Conservation (phyloP, 2,797 vertebrate genomes). For the Emys orbicularis region DNA sequence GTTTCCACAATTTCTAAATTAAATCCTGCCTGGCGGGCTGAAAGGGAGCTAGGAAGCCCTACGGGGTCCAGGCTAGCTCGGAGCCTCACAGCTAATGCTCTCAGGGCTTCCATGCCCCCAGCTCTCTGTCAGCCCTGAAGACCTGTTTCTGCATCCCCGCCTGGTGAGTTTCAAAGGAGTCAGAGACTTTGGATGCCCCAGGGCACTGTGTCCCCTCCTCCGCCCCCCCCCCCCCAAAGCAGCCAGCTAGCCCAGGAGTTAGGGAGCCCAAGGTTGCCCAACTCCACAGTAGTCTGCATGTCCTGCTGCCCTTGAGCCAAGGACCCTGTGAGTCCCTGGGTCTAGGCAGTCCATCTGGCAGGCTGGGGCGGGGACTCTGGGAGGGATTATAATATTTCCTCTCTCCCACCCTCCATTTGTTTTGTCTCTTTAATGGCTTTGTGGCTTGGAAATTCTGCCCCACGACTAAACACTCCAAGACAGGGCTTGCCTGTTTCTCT, state of each 20-base stretch:
- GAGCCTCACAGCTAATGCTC: neutral
- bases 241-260: neutral
- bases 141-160: neutral
- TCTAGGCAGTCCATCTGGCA: neutral
- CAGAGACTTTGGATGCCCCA: neutral
- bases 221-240: neutral
- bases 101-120: neutral
- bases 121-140: neutral
- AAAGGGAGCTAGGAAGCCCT: neutral
- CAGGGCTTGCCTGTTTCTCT: neutral
- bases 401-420: neutral
- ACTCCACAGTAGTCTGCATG: neutral
- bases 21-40: neutral
- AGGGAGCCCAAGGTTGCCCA: neutral
- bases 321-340: neutral
- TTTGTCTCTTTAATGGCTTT: neutral
- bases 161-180: neutral
- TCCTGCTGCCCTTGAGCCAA: neutral
- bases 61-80: neutral
- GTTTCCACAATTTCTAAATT: neutral
- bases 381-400: neutral
- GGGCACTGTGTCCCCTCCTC: neutral
- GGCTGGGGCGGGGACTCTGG: neutral
- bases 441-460: neutral
- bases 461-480: neutral